Conservation (phyloP, 2,797 vertebrate species). For the Sphenodon punctatus region DNA sequence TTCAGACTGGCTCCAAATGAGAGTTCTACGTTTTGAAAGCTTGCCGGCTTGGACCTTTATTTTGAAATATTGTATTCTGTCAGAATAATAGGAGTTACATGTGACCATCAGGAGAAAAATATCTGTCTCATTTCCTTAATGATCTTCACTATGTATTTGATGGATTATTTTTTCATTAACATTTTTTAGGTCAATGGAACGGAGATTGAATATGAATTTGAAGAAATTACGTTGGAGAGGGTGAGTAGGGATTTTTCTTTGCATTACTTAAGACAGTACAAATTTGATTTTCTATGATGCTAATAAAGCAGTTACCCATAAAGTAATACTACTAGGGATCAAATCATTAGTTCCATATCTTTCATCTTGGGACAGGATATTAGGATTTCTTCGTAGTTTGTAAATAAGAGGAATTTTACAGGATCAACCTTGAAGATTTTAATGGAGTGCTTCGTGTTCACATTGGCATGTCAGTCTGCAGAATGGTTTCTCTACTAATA, state of each 20-base stretch:
- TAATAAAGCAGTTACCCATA: conserved; percentile 23
- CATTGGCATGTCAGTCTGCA: background rate
- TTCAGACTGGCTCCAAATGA: background rate
- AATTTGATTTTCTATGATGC: background rate
- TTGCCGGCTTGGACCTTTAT: background rate
- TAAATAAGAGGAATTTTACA: background rate
- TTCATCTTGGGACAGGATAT: background rate
- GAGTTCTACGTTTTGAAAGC: background rate
- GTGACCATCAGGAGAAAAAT: background rate
- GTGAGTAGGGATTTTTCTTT: conserved; percentile 77
- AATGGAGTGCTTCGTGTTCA: background rate
- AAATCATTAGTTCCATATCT: background rate
- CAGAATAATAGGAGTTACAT: background rate
- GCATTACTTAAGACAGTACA: background rate
- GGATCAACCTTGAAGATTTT: background rate
- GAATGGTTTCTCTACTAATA: background rate
- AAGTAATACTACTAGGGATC: background rate
- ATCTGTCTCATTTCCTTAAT: background rate
- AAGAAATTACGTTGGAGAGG: conserved; percentile 97
- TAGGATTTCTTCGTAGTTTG: background rate
- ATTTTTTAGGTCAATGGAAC: conserved; percentile 90
- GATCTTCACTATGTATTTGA: conserved; percentile 30
- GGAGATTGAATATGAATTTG: conserved; percentile 98
- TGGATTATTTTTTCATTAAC: conserved; percentile 3
- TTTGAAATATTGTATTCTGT: background rate